Evolutionary conservation across 2,888 invertebrate genomes (phyloP).

Genomic region (Harpagoxenus sublaevis): DNA sequence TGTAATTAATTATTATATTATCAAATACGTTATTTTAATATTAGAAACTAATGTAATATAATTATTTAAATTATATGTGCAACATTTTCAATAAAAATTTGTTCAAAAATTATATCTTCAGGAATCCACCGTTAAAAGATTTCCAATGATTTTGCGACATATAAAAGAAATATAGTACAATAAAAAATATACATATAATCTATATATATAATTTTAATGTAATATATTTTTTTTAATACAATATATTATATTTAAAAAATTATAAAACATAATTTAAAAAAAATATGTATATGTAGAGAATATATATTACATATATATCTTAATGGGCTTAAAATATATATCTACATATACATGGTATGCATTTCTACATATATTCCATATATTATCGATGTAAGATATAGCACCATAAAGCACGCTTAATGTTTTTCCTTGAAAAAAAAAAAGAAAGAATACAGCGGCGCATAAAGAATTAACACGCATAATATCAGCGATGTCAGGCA

Average conservation of each 20-base stretch:
- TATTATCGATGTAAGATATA: background rate
- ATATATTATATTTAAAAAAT: background rate
- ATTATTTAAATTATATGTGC: slow-evolving; percentile 5
- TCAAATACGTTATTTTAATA: background rate
- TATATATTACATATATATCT: background rate
- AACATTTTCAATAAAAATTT: background rate
- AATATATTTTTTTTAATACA: background rate
- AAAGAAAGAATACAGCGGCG: background rate
- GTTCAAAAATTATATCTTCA: background rate
- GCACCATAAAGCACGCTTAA: background rate
- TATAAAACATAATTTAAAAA: background rate
- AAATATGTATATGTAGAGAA: background rate
- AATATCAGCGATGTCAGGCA: background rate
- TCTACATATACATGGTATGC: background rate
- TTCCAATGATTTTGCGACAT: background rate
- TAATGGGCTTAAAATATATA: background rate
- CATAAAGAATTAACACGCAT: background rate
- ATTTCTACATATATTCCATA: background rate
- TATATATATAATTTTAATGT: background rate
- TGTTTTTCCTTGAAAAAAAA: background rate
- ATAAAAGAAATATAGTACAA: background rate
- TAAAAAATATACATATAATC: background rate
- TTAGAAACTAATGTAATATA: background rate
- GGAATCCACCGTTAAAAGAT: background rate
- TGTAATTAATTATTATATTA: background rate